These are phyloP conservation scores for Pantherophis alleghaniensis DNA, from an alignment of 2,797 vertebrate species.

Conservation along the genomic window DNA sequence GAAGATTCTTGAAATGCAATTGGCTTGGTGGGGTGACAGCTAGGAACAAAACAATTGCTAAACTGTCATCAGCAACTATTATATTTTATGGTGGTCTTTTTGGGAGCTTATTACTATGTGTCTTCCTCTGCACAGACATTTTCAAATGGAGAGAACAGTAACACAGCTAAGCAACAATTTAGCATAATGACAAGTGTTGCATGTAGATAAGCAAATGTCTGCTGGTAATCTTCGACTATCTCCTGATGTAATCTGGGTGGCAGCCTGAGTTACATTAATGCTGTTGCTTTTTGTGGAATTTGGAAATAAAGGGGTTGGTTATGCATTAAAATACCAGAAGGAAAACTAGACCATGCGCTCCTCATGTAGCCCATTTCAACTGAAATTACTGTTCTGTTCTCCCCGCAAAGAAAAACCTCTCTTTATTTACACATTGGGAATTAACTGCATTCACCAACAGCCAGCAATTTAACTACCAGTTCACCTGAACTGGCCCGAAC, in stretches of 20 bases:
- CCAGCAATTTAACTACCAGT: too few species aligned
- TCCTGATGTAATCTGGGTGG: neutral
- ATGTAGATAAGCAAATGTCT: neutral
- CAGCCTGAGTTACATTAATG: neutral
- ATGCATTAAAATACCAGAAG: neutral
- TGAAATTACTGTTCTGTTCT: neutral
- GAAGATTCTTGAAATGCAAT: constrained; percentile 38
- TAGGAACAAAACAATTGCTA: constrained; percentile 20
- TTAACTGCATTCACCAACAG: too few species aligned
- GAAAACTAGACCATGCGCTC: neutral
- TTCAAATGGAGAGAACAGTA: neutral
- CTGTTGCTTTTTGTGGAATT: neutral
- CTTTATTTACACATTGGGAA: too few species aligned
- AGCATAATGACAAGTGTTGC: neutral
- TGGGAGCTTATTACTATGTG: neutral
- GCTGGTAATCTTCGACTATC: neutral
- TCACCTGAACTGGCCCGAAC: too few species aligned
- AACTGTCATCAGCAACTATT: neutral
- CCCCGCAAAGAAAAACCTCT: too few species aligned
- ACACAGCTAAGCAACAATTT: neutral
- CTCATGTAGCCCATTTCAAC: neutral
- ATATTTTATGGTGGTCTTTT: constrained; percentile 23
- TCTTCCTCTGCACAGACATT: neutral
- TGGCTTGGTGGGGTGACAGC: constrained; percentile 49
- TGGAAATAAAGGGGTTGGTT: neutral